Percentiles rank a stretch among this genome's conserved stretches.
Conservation (phyloP, 2,888 invertebrate genomes). For the Volucella inanis region DNA sequence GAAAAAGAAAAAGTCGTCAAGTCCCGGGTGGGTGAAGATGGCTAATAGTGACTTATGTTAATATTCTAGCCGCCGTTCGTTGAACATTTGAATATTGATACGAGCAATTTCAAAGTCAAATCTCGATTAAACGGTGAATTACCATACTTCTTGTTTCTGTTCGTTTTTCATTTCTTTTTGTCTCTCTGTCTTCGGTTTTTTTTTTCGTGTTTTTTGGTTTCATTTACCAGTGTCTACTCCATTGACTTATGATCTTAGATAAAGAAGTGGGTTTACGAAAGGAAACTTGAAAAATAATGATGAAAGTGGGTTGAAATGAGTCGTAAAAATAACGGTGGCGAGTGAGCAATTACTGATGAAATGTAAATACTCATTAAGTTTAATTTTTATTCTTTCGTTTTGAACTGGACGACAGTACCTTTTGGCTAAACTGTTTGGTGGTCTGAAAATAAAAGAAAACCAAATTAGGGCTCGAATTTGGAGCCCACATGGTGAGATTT, state of each 20-base stretch:
- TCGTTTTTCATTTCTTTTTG: conserved; percentile 4
- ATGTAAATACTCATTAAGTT: conserved; percentile 43
- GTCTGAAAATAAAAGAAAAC: neutral
- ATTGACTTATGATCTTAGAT: conserved; percentile 61
- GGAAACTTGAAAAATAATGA: conserved; percentile 62
- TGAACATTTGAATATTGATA: conserved; percentile 68
- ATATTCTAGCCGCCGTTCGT: conserved; percentile 49
- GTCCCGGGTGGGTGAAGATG: conserved; percentile 40
- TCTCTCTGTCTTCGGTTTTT: neutral
- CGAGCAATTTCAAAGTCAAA: conserved; percentile 62
- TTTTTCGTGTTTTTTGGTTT: conserved; percentile 28
- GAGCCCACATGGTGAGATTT: conserved; percentile 5
- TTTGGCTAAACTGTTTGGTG: conserved; percentile 12
- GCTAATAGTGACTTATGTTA: conserved; percentile 41
- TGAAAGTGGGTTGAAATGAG: conserved; percentile 69
- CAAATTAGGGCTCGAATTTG: conserved; percentile 5
- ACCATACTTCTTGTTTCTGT: conserved; percentile 30
- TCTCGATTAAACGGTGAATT: conserved; percentile 60
- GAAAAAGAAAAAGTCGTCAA: conserved; percentile 15
- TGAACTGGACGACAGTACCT: conserved; percentile 8
- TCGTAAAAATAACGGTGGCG: conserved; percentile 63
- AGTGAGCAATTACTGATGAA: conserved; percentile 67
- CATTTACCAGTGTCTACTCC: conserved; percentile 38
- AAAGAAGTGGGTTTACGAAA: conserved; percentile 70
- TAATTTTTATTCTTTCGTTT: conserved; percentile 7